Evolutionary conservation across 2,797 vertebrate species (phyloP).

Genomic region (Alfaro cultratus): DNA sequence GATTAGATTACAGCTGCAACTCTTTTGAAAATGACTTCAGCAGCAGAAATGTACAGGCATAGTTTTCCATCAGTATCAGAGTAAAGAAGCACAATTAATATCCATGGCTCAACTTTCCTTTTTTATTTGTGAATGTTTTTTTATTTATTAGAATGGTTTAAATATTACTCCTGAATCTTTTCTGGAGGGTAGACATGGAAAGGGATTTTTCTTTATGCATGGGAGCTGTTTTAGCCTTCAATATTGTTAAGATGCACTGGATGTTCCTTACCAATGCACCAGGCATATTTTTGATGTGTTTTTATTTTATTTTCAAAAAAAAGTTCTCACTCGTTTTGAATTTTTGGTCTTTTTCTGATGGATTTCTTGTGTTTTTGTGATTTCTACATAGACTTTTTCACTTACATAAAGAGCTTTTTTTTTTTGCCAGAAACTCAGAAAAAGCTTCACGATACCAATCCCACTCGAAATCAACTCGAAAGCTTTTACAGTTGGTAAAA

Average conservation of each 20-base stretch:
- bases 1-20: background rate
- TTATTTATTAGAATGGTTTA: background rate
- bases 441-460: background rate
- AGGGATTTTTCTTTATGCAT: background rate
- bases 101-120: background rate
- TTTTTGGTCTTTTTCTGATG: background rate
- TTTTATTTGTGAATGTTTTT: background rate
- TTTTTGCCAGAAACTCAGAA: background rate
- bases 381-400: background rate
- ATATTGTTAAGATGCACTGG: background rate
- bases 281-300: background rate
- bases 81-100: background rate
- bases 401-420: background rate
- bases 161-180: background rate
- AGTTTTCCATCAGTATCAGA: background rate
- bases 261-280: background rate
- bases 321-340: background rate
- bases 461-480: background rate
- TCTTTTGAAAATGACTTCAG: background rate
- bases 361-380: background rate
- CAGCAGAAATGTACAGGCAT: background rate
- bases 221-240: background rate
- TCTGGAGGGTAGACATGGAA: background rate
- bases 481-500: background rate
- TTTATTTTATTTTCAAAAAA: background rate